These are phyloP conservation scores for Gibbula magus DNA, from an alignment of 2,888 invertebrate species.

Conservation along the genomic window DNA sequence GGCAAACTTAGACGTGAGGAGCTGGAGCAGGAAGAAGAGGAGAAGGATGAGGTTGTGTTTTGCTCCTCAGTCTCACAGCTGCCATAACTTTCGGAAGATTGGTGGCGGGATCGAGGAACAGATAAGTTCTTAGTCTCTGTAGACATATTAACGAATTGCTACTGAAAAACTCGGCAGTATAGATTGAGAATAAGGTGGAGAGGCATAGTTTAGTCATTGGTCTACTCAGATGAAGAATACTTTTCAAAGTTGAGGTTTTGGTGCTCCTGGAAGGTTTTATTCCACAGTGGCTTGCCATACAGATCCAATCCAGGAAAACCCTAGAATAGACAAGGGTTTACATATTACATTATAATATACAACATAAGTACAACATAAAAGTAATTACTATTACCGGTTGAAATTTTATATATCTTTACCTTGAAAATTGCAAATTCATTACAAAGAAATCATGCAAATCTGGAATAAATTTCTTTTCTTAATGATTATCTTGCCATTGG, in stretches of 20 bases:
- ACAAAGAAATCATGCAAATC: too few relatives aligned
- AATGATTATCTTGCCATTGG: too few relatives aligned
- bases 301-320: constrained; percentile 20
- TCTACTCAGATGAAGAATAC: constrained; percentile 58
- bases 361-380: background rate
- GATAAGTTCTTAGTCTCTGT: constrained; percentile 34
- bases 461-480: too few relatives aligned
- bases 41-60: constrained; percentile 26
- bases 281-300: constrained; percentile 28
- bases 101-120: constrained; percentile 12
- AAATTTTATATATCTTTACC: too few relatives aligned
- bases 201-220: constrained; percentile 68
- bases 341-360: background rate
- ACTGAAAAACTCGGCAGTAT: constrained; percentile 64
- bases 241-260: constrained; percentile 14
- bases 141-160: constrained; percentile 59
- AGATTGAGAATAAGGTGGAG: constrained; percentile 63
- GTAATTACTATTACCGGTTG: too few relatives aligned
- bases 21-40: constrained; percentile 33
- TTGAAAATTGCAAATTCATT: too few relatives aligned
- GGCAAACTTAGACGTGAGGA: constrained; percentile 42
- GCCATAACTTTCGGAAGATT: constrained; percentile 24
- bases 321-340: background rate
- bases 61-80: constrained; percentile 26
- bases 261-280: constrained; percentile 22